These are phyloP conservation scores for Sebastes itinus DNA, from an alignment of 2,797 vertebrate genomes.

Conservation along the genomic window DNA sequence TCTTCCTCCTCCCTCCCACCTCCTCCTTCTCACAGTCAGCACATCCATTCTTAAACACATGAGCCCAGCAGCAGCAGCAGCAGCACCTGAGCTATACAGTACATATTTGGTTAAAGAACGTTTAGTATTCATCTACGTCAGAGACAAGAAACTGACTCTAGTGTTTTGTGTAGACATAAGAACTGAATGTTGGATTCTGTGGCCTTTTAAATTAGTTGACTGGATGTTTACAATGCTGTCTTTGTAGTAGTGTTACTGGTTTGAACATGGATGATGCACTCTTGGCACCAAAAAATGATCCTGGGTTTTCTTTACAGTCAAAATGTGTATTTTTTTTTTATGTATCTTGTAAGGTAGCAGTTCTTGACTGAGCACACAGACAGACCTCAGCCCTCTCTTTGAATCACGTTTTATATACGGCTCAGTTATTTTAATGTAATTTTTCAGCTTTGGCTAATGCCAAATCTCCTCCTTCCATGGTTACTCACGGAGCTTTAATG, in stretches of 20 bases:
- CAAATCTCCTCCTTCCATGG: not conserved
- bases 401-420: not conserved
- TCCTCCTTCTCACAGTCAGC: slow-evolving; percentile 60
- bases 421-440: not conserved
- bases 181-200: not conserved
- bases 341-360: not conserved
- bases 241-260: not conserved
- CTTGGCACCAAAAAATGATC: not conserved
- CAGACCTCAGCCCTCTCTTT: not conserved
- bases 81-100: slow-evolving; percentile 47
- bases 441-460: not conserved
- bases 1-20: not conserved
- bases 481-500: not conserved
- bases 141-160: not conserved
- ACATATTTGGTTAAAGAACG: slow-evolving; percentile 23
- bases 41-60: slow-evolving; percentile 74
- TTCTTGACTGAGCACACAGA: not conserved
- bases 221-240: not conserved
- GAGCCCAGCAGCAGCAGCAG: slow-evolving; percentile 36
- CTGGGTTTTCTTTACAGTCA: not conserved
- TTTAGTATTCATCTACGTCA: not conserved
- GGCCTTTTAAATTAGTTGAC: not conserved
- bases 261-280: not conserved
- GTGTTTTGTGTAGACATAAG: not conserved
- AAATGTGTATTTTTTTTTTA: not conserved